phyloP scores from a whole-genome alignment of 2,113 vertebrate species.

The Microtus montanus region DNA sequence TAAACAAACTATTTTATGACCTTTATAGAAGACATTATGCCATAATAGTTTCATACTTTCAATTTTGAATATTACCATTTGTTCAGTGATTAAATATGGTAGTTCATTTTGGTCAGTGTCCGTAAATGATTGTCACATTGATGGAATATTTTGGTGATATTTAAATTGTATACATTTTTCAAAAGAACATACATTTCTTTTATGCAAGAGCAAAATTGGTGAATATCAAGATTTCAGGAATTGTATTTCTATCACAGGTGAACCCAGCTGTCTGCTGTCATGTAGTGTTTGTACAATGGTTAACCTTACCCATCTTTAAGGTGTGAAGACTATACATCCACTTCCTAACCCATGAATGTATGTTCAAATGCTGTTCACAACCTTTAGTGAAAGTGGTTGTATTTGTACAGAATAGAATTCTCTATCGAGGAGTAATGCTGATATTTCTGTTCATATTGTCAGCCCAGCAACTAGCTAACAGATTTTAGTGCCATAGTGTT shows the following conservation, averaged over 20 bases:
- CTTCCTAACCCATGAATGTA: constrained; percentile 40
- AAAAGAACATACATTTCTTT: constrained; percentile 29
- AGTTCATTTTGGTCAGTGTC: constrained; percentile 39
- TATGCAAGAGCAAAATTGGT: constrained; percentile 46
- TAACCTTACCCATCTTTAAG: constrained; percentile 3
- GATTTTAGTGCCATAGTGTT: background rate
- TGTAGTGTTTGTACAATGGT: background rate
- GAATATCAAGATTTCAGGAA: constrained; percentile 58
- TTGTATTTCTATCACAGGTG: constrained; percentile 7
- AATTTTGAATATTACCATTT: constrained; percentile 53
- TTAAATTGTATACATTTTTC: constrained; percentile 50
- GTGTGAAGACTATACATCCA: constrained; percentile 8
- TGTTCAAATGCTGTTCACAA: constrained; percentile 49
- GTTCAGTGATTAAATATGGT: constrained; percentile 21
- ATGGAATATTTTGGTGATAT: constrained; percentile 17
- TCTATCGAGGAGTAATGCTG: background rate
- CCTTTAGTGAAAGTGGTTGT: constrained; percentile 39
- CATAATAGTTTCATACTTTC: constrained; percentile 47
- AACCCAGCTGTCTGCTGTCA: background rate
- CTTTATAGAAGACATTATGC: constrained; percentile 12
- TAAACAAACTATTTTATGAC: constrained; percentile 44
- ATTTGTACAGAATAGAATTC: constrained; percentile 17
- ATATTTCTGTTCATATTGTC: constrained; percentile 8
- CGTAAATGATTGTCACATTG: constrained; percentile 24
- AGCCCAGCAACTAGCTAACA: constrained; percentile 11